phyloP scores from a whole-genome alignment of 2,797 vertebrate genomes.

The Sebastes paucispinis region DNA sequence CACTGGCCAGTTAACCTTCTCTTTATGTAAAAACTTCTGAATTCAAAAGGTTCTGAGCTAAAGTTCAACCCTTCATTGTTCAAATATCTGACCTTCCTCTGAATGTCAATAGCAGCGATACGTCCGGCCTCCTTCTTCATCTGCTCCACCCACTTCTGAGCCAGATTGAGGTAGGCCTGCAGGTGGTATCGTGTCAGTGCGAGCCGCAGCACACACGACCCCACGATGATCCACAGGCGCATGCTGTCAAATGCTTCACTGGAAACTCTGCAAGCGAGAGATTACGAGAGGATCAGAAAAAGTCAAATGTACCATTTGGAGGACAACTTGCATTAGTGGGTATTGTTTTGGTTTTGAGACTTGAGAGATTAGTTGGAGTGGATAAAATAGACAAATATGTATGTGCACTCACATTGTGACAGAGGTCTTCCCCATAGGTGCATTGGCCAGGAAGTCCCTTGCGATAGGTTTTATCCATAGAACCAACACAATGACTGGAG shows the following conservation, averaged over 20 bases:
- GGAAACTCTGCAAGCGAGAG: slow-evolving; percentile 79
- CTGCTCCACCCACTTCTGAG: slow-evolving; percentile 90
- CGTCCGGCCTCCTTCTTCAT: slow-evolving; percentile 92
- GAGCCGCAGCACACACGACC: slow-evolving; percentile 85
- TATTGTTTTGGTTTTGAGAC: not conserved
- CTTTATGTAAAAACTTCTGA: not conserved
- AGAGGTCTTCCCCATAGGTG: slow-evolving; percentile 85
- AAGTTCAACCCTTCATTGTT: not conserved
- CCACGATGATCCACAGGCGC: slow-evolving; percentile 89
- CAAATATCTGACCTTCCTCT: slow-evolving; percentile 84
- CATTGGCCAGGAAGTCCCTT: slow-evolving; percentile 89
- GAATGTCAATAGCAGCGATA: slow-evolving; percentile 90
- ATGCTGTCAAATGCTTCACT: slow-evolving; percentile 85
- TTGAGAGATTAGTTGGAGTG: not conserved
- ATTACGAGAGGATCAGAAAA: not conserved
- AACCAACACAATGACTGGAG: slow-evolving; percentile 87
- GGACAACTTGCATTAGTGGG: not conserved
- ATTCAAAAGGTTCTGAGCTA: not conserved
- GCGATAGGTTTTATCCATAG: slow-evolving; percentile 93
- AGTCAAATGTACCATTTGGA: not conserved
- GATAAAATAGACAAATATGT: not conserved
- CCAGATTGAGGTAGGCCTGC: slow-evolving; percentile 94
- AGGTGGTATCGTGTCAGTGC: slow-evolving; percentile 87
- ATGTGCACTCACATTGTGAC: slow-evolving; percentile 86
- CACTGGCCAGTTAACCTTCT: not conserved